These are phyloP conservation scores for Pseudachorutes palmiensis DNA, from an alignment of 1,140 invertebrate species.

Conservation along the genomic window DNA sequence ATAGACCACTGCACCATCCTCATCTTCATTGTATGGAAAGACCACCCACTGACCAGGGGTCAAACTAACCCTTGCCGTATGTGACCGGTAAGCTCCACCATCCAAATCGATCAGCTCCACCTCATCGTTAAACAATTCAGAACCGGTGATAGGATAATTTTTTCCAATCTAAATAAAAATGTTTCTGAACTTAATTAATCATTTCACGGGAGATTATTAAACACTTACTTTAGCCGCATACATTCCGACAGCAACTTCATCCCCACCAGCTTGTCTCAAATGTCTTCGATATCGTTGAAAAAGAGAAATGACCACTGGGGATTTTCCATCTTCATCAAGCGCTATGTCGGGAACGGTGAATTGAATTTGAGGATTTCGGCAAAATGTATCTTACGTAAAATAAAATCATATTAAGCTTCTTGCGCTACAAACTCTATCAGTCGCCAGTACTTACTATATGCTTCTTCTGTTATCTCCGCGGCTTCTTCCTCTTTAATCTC, in stretches of 20 bases:
- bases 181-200: neutral
- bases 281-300: neutral
- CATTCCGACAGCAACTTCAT: neutral
- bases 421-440: neutral
- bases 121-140: neutral
- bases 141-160: neutral
- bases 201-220: neutral
- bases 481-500: neutral
- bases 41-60: neutral
- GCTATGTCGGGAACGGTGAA: neutral
- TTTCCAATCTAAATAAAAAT: neutral
- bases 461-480: neutral
- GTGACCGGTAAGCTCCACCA: neutral
- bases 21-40: neutral
- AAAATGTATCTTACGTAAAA: neutral
- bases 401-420: neutral
- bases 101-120: neutral
- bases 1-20: neutral
- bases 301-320: neutral
- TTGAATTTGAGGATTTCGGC: neutral
- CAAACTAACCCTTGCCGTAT: neutral
- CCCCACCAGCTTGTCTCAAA: neutral
- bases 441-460: neutral
- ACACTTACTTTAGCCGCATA: neutral
- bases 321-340: slow-evolving; percentile 1